Evolutionary conservation across 2,797 vertebrate species (phyloP), one percentile per base, ranked within the genome.

Genomic region (Toxotes lorentzi): DNA sequence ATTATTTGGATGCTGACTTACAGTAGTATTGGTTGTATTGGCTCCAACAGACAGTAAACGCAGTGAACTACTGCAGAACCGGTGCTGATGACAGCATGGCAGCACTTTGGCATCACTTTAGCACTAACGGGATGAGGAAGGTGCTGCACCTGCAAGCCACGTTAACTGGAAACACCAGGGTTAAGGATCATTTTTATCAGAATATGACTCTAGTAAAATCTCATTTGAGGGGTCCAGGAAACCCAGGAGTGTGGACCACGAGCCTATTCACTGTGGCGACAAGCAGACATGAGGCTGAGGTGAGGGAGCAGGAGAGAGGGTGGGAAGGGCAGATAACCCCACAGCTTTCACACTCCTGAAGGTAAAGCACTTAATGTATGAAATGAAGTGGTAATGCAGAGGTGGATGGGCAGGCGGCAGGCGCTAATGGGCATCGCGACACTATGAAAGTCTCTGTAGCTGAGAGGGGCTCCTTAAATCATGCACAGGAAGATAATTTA

Each of bases 311-410:
- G 58, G n/a, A 4, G 53, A 50, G 74, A 47, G 58, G 69, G 14
- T 72, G 73, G 78, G 57, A 19, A 41, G 73, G 59, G 17, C 54
- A 82, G 90, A 93, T 91, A 92, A 86, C 68, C 47, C 58, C 1
- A 27, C 74, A 48, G 91, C 88, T 90, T 84, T 90, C 90, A 90
- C 88, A 82, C 87, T 83, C 77, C 87, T 79, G 81, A 80, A 88
- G 85, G 90, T 88, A 93, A 94, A 91, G 86, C 87, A 82, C 83
- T 90, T 93, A 90, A 86, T 60, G 93, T 93, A 93, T 94, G 92
- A 95, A 95, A 94, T 94, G 90, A 93, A 86, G 81, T 61, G 70
- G 57, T 83, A 85, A 85, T 88, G 88, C 70, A 69, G 79, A 79
- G 82, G 82, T 69, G 77, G 73, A 61, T n/a, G 57, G 66, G 50